Evolutionary conservation across 2,888 invertebrate species (phyloP).

Genomic region (Eubasilissa splendida): DNA sequence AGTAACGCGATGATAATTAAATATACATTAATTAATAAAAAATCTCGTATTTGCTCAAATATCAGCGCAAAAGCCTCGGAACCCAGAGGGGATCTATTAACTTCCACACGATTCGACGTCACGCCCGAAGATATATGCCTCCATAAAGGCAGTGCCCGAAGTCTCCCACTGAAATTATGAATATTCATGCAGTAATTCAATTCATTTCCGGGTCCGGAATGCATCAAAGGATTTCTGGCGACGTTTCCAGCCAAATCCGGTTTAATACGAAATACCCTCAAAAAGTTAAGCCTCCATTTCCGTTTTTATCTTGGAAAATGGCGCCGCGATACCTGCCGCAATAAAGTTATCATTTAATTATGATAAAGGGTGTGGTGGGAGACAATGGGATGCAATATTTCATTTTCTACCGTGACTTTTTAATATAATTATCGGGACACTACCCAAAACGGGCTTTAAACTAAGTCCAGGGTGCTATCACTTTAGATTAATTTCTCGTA

Average conservation of each 20-base stretch:
- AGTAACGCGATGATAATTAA: no score
- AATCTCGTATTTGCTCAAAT: no score
- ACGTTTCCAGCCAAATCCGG: slow-evolving; percentile 8
- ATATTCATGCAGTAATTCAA: slow-evolving; percentile 52
- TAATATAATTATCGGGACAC: no score
- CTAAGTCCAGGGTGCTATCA: no score
- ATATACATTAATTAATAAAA: no score
- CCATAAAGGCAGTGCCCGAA: slow-evolving; percentile 16
- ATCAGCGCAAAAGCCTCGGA: not conserved
- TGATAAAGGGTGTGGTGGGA: no score
- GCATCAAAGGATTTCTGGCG: not conserved
- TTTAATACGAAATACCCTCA: not conserved
- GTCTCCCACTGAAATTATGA: slow-evolving; percentile 45
- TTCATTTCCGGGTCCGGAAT: slow-evolving; percentile 41
- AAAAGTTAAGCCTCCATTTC: not conserved
- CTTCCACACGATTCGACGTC: slow-evolving; percentile 46
- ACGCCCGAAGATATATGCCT: slow-evolving; percentile 23
- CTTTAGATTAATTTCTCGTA: no score
- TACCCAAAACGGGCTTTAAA: no score
- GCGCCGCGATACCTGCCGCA: no score
- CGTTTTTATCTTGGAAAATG: not conserved
- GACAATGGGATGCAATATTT: no score
- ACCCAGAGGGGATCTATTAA: slow-evolving; percentile 32
- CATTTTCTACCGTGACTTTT: no score
- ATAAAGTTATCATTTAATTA: no score